A percentile compares a stretch with the other conserved stretches of the same genome.
phyloP scores from a whole-genome alignment of 2,113 vertebrate species.

The Chinchilla lanigera region DNA sequence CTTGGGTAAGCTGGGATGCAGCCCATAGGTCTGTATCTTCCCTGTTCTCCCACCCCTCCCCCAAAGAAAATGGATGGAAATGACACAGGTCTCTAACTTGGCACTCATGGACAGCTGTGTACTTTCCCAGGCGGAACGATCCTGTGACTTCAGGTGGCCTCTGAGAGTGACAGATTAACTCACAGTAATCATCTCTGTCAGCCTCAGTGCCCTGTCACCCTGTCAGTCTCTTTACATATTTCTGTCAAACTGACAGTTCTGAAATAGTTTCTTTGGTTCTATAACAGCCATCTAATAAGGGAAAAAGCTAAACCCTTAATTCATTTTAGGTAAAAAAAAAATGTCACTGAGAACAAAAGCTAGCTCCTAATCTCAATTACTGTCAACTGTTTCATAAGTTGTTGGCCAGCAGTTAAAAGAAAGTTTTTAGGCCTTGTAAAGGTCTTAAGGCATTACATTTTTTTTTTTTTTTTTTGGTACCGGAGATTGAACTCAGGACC shows the following conservation, averaged over 20 bases:
- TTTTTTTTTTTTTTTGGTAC: too few species aligned
- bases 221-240: background rate
- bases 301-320: background rate
- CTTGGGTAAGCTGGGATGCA: background rate
- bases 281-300: background rate
- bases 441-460: background rate
- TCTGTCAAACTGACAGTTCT: background rate
- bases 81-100: background rate
- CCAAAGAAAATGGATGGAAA: background rate
- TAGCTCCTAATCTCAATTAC: background rate
- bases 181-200: background rate
- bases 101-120: background rate
- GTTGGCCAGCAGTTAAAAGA: background rate
- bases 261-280: constrained; percentile 28
- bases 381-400: background rate
- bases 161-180: background rate
- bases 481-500: too few species aligned
- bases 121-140: background rate
- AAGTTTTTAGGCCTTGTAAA: background rate
- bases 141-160: background rate
- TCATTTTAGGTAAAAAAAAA: constrained; percentile 34
- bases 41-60: background rate
- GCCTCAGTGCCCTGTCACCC: background rate
- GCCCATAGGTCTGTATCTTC: background rate
- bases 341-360: background rate